phyloP scores from a whole-genome alignment of 1,140 invertebrate species.

The Chironomus tepperi region DNA sequence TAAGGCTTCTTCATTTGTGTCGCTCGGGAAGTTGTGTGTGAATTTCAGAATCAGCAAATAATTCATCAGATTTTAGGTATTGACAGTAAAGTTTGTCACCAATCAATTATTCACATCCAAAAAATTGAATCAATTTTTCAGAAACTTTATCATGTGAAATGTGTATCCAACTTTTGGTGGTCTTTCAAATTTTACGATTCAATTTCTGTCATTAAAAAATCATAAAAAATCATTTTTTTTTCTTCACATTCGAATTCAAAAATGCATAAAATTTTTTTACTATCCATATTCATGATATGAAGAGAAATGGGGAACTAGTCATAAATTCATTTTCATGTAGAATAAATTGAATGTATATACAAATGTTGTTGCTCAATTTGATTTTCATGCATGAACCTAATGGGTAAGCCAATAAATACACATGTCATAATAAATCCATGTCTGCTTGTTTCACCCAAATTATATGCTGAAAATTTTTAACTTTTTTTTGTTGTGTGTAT shows the following conservation, averaged over 20 bases:
- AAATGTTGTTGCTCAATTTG: not conserved
- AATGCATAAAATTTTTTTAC: not conserved
- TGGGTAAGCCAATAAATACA: constrained; percentile 8
- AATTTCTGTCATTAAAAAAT: not conserved
- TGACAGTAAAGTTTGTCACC: too few species aligned
- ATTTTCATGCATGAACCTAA: not conserved
- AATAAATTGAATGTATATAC: not conserved
- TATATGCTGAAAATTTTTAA: not conserved
- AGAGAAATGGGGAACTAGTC: not conserved
- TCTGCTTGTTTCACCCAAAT: not conserved
- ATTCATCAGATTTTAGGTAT: too few species aligned
- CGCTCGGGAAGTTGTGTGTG: too few species aligned
- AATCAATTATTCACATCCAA: too few species aligned
- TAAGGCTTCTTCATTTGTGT: too few species aligned
- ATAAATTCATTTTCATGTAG: constrained; percentile 3
- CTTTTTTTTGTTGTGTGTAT: too few species aligned
- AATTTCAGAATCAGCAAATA: too few species aligned
- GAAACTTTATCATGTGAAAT: too few species aligned
- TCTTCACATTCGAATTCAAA: not conserved
- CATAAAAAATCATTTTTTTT: not conserved
- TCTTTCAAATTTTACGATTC: not conserved
- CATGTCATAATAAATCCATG: constrained; percentile 8
- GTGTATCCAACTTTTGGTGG: too few species aligned
- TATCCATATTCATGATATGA: not conserved
- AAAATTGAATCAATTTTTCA: not conserved